These are phyloP conservation scores for Astyanax mexicanus DNA, from an alignment of 2,797 vertebrate genomes.

Conservation along the genomic window DNA sequence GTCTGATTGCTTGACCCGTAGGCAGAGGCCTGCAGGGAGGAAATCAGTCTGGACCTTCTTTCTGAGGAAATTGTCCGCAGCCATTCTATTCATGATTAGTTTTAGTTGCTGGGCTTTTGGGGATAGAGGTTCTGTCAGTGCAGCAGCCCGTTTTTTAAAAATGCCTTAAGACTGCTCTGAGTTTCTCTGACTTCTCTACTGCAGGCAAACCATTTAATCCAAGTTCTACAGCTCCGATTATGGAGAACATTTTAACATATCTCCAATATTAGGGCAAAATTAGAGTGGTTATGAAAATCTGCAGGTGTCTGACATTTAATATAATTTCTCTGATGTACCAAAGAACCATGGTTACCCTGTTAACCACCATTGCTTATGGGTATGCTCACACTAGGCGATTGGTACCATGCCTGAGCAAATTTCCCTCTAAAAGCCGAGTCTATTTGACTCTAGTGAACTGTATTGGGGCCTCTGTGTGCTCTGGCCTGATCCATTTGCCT, in stretches of 20 bases:
- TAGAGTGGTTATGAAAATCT: not conserved
- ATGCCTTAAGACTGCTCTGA: not conserved
- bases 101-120: not conserved
- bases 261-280: not conserved
- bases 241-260: not conserved
- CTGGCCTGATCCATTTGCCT: too few species aligned
- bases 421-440: too few species aligned
- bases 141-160: not conserved
- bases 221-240: not conserved
- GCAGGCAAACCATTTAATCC: not conserved
- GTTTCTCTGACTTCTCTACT: not conserved
- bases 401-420: too few species aligned
- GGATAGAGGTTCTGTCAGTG: too few species aligned
- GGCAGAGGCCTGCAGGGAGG: not conserved
- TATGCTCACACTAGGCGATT: too few species aligned
- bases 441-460: too few species aligned
- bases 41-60: not conserved
- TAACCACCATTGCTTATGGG: not conserved
- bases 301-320: not conserved
- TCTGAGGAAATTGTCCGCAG: not conserved
- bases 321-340: not conserved
- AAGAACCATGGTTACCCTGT: not conserved
- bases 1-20: conserved; percentile 38
- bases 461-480: too few species aligned
- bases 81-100: not conserved